Percentiles rank a stretch among this genome's conserved stretches.
These are phyloP conservation scores for Alcis repandata DNA, from an alignment of 2,888 invertebrate genomes.

Conservation along the genomic window DNA sequence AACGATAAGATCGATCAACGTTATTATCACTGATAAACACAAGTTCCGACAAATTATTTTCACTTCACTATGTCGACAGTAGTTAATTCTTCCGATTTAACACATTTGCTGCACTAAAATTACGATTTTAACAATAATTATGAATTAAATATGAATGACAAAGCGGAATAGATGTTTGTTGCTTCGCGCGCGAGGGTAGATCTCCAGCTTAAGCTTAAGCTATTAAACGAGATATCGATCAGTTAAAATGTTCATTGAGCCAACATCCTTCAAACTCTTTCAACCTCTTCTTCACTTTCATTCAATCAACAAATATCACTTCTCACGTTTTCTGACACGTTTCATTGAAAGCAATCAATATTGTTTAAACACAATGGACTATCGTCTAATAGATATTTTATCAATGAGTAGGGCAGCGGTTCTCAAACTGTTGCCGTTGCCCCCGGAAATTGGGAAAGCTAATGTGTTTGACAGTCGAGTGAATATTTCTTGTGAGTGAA, in stretches of 20 bases:
- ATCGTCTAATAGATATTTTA: slow-evolving; percentile 42
- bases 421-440: slow-evolving; percentile 10
- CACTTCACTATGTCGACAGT: too few relatives aligned
- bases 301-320: slow-evolving; percentile 30
- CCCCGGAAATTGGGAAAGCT: background rate
- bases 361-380: slow-evolving; percentile 38
- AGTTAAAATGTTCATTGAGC: background rate
- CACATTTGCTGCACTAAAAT: too few relatives aligned
- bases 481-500: too few relatives aligned
- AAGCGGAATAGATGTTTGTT: too few relatives aligned
- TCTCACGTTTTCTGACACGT: slow-evolving; percentile 32
- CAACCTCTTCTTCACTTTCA: slow-evolving; percentile 30
- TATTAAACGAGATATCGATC: background rate
- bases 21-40: too few relatives aligned
- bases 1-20: too few relatives aligned
- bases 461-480: too few relatives aligned
- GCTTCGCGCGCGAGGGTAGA: too few relatives aligned
- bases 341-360: slow-evolving; percentile 35
- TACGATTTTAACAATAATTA: too few relatives aligned
- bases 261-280: slow-evolving; percentile 18
- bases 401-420: slow-evolving; percentile 32
- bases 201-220: background rate
- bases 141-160: too few relatives aligned
- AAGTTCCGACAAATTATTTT: too few relatives aligned
- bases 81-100: too few relatives aligned